Conservation (phyloP, 2,113 vertebrate genomes). For the Microtus ochrogaster region DNA sequence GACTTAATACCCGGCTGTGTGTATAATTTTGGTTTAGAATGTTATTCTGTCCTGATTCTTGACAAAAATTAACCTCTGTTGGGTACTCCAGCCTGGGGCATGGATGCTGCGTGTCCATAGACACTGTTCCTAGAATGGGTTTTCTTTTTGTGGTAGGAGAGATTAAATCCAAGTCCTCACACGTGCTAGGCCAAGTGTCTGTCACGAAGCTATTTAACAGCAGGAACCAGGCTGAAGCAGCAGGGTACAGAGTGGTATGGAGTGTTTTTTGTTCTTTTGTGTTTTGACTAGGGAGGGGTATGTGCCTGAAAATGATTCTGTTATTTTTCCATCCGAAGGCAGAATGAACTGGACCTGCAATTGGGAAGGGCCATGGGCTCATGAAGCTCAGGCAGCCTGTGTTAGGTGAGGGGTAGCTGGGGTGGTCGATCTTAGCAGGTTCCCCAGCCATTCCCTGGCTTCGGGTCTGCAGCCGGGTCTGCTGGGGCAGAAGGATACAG, state of each 20-base stretch:
- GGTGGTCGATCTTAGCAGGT: too few species aligned
- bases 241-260: background rate
- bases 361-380: background rate
- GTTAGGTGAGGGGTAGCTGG: background rate
- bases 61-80: background rate
- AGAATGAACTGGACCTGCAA: too few species aligned
- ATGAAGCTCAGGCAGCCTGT: background rate
- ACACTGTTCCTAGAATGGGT: background rate
- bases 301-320: background rate
- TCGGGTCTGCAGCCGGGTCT: background rate
- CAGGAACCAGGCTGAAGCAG: background rate
- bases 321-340: background rate
- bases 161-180: background rate
- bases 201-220: background rate
- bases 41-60: constrained; percentile 17
- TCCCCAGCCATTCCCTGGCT: fast-evolving
- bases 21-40: constrained; percentile 1
- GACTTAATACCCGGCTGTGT: background rate
- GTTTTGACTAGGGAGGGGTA: background rate
- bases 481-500: background rate
- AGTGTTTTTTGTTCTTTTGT: too few species aligned
- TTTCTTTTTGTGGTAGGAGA: too few species aligned
- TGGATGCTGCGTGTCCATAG: background rate
- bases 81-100: background rate
- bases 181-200: background rate